Percentiles rank a stretch among this genome's conserved stretches.
These are phyloP conservation scores for Callocephalon fimbriatum DNA, from an alignment of 2,113 vertebrate genomes.

Conservation along the genomic window DNA sequence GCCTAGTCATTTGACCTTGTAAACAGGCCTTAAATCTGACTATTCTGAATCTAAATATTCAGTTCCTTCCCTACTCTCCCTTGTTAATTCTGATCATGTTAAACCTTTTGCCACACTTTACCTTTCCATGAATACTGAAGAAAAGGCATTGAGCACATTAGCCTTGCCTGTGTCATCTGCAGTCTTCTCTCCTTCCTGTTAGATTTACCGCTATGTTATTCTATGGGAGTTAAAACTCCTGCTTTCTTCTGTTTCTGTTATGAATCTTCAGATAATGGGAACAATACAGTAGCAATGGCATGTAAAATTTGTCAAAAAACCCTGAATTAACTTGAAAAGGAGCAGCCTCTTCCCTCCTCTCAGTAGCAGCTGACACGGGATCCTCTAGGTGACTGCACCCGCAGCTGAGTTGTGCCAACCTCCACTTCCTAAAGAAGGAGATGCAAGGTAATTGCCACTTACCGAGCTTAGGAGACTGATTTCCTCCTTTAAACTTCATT, in stretches of 20 bases:
- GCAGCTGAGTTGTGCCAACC: not conserved
- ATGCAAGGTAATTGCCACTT: not conserved
- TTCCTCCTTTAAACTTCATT: conserved; percentile 10
- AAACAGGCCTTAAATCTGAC: not conserved
- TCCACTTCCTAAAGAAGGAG: not conserved
- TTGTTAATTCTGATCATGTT: not conserved
- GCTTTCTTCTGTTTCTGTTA: not conserved
- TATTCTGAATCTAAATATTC: not conserved
- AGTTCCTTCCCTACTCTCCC: not conserved
- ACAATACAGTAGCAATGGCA: not conserved
- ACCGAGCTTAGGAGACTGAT: not conserved
- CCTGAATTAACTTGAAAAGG: not conserved
- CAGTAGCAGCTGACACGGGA: not conserved
- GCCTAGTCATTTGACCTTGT: not conserved
- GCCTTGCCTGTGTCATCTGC: not conserved
- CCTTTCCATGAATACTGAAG: not conserved
- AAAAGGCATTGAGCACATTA: not conserved
- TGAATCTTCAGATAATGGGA: not conserved
- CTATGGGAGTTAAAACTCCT: not conserved
- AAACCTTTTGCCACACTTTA: not conserved
- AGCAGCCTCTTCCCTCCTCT: not conserved
- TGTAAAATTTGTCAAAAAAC: not conserved
- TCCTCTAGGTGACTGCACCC: not conserved
- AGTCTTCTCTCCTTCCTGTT: not conserved
- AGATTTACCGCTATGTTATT: not conserved